Evolutionary conservation across 1,140 invertebrate genomes (phyloP), one percentile per base, ranked within the genome.

Genomic region (Ostrea edulis): DNA sequence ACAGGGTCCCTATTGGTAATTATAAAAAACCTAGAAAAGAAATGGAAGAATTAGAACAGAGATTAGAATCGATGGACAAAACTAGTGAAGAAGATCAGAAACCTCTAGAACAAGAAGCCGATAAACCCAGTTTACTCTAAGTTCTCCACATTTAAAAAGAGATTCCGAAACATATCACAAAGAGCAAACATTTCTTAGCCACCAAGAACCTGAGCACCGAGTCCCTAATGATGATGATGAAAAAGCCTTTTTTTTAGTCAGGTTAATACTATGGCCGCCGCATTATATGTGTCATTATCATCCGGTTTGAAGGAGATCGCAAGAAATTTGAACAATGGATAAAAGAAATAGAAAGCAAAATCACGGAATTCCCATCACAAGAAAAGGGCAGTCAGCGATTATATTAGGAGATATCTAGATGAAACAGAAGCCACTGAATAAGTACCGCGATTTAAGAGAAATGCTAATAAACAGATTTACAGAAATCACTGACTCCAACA

Each of bases 271-370:
- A 12, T 77, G 9, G 35, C 68, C 14, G 68, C 68, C 25, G 68
- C 68, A 29, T 14, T 77, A 9, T 22, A 25, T 14, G 68, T 77
- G 11, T 9, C 68, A 0, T 3, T 77, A 11, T 29, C 22, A 11
- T 11, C 22, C 68, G 8, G 0, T 88, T 85, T 88, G 54, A 88
- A 7, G 65, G 65, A 12, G 29, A 85, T 52, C 83, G 68, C 8
- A 55, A 12, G 12, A 82, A 85, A 58, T 88, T 81, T 44, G 58
- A 88, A 85, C 55, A 84, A 20, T 88, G 87, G 87, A 51, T 88
- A 5, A 71, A 82, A 55, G 52, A 71, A 9, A 62, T 88, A n/a
- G 87, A 88, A 58, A n/a, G 9, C 29, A 22, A 20, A 14, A 52
- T 11, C 2, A 77, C 8, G 82, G 53, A 8, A 85, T 85, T 9